Base-by-base conservation (phyloP, 2,797 vertebrate genomes). In the Schizothorax lantsangensis region DNA sequence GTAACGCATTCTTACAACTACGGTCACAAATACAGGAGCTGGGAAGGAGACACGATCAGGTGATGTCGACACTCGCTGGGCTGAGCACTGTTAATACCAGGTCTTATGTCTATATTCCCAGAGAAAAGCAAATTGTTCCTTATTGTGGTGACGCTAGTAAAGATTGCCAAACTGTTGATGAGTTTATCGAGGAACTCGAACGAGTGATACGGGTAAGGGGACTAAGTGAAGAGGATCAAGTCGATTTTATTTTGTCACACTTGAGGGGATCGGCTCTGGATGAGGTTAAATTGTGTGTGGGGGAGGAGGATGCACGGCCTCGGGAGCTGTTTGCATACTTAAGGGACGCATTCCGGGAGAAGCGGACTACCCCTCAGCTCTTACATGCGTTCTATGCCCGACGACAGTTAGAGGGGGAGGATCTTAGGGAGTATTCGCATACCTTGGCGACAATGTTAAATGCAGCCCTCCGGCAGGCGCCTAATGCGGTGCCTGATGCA, bases 231-330 rank as follows among this genome's bases (percentile, higher is more conserved):
- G 36, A 30, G 6, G 57, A 80, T 17, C 79, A 66, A 5, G 59
- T 9, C 45, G 38, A 59, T 38, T 64, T 80, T 80, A 80, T 80
- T 45, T 62, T 80, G 79, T 80, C 57, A 66, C 79, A 62, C 6
- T 64, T 80, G 45, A 80, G 59, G 9, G 57, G 23, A 4, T 80
- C 3, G 15, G 68, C 68, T 36, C 38, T 71, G n/a, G 68, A 71
- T n/a, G n/a, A n/a, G n/a, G n/a, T n/a, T n/a, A n/a, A n/a, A n/a
- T n/a, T n/a, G n/a, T n/a, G n/a, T n/a, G n/a, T n/a, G n/a, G 47
- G 47, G 47, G 12, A 14, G 12, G 12, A 47, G 11, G 45, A 47
- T 12, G 12, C 14, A 40, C 0, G 36, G 30, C 36, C 69, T n/a
- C 33, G 9, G 33, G 69, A 72, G 15, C 69, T 72, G 36, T 72